phyloP scores from a whole-genome alignment of 2,113 vertebrate species.

The Vidua macroura region DNA sequence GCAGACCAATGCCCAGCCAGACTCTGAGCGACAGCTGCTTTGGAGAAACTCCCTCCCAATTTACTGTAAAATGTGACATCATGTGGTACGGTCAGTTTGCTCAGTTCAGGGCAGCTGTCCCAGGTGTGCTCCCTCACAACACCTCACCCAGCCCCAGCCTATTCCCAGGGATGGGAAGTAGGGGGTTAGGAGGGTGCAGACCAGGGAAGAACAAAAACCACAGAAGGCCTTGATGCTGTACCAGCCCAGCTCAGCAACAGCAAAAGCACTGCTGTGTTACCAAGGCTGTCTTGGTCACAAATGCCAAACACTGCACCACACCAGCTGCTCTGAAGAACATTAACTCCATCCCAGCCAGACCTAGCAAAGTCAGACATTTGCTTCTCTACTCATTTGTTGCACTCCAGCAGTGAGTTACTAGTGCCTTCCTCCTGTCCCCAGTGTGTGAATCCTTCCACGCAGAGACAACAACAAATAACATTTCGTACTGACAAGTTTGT shows the following conservation, averaged over 20 bases:
- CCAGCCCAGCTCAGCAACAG: not conserved
- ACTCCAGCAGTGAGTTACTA: not conserved
- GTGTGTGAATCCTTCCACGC: rapidly evolving
- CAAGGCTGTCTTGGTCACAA: not conserved
- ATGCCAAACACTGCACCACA: not conserved
- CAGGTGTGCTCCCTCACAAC: not conserved
- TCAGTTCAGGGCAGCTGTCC: not conserved
- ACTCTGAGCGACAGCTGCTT: not conserved
- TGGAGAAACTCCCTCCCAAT: not conserved
- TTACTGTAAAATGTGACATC: not conserved
- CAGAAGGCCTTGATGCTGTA: not conserved
- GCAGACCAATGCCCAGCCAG: not conserved
- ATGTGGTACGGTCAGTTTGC: not conserved
- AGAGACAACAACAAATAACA: not conserved
- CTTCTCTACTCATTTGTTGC: not conserved
- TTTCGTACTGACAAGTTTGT: not conserved
- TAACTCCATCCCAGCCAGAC: not conserved
- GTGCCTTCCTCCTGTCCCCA: not conserved
- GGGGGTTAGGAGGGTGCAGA: not conserved
- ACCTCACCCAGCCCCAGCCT: not conserved
- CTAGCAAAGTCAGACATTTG: not conserved
- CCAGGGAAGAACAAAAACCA: not conserved
- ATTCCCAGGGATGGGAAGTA: not conserved
- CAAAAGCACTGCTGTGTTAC: not conserved
- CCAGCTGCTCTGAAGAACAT: not conserved